Conservation (phyloP, 2,113 vertebrate genomes). For the Corythoichthys intestinalis region DNA sequence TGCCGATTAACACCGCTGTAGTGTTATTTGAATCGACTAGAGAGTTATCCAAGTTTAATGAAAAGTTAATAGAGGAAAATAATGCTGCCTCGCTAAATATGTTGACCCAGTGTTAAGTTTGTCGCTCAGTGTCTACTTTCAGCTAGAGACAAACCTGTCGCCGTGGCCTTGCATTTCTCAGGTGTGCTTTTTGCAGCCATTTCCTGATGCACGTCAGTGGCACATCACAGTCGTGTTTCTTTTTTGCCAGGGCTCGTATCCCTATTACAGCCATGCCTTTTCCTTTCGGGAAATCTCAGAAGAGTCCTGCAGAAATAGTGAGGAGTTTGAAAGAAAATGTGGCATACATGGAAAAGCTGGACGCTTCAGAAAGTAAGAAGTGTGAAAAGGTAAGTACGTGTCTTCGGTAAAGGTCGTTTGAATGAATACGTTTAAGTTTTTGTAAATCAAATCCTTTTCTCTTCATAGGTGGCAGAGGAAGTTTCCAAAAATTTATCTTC, state of each 20-base stretch:
- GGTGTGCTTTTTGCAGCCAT: slow-evolving; percentile 25
- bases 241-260: slow-evolving; percentile 18
- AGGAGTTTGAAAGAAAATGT: slow-evolving; percentile 76
- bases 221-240: slow-evolving; percentile 10
- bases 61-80: slow-evolving; percentile 8
- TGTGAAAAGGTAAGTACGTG: slow-evolving; percentile 70
- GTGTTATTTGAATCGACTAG: slow-evolving; percentile 8
- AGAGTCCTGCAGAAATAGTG: slow-evolving; percentile 78
- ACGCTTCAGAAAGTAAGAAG: slow-evolving; percentile 73
- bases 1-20: slow-evolving; percentile 8
- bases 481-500: slow-evolving; percentile 74
- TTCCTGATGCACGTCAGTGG: slow-evolving; percentile 23
- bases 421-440: not conserved
- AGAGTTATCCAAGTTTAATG: not conserved
- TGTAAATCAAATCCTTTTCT: not conserved
- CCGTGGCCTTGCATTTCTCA: slow-evolving; percentile 11
- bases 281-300: slow-evolving; percentile 78
- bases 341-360: slow-evolving; percentile 74
- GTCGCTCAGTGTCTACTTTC: not conserved
- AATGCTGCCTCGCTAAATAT: slow-evolving; percentile 7
- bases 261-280: slow-evolving; percentile 72
- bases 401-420: not conserved
- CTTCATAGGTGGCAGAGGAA: slow-evolving; percentile 72
- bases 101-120: slow-evolving; percentile 6
- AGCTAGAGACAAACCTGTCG: not conserved